Base-by-base conservation (phyloP, 2,113 vertebrate species). In the Pontoporia blainvillei region DNA sequence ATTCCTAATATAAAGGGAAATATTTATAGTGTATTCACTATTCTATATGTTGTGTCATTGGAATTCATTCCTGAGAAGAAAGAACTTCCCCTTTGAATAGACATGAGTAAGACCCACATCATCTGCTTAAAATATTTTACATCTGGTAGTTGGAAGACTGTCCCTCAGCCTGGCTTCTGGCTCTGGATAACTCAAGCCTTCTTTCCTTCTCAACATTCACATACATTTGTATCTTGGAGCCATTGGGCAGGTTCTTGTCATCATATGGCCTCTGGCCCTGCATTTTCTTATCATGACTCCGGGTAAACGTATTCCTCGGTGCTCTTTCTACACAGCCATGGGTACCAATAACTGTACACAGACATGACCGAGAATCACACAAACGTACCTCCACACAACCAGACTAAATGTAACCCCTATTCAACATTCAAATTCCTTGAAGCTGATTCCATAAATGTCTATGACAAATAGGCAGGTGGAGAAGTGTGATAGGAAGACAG, bases 271-370 rank as follows among this genome's bases (percentile, higher is more conserved):
- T 57, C 8, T 31, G 54, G 21, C 6, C 44, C 34, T 69, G 72
- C n/a, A 3, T 11, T 36, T 49, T 29, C 20, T 11, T 6, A 14
- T 41, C 54, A 8, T 1, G 4, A 41, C 8, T 61, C 44, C 2
- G 14, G 27, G 14, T 34, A 61, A 76, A 61, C 4, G 14, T 15
- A 4, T 62, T 71, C 27, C 41, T n/a, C 5, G 9, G 41, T 12
- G 12, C 11, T 14, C 15, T 85, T 52, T 36, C 10, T 15, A 8
- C 21, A 39, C 21, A 81, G 3, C 0, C 3, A 10, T 0, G 34
- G 39, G 31, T 61, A 54, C 14, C 5, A 21, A 7, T 41, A 61
- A 79, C 21, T 52, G 10, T n/a, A 25, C 23, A n/a, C 41, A 39
- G 27, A 21, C 1, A 0, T 62, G 44, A 41, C 52, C 0, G 4